These are phyloP conservation scores for Coendou prehensilis DNA, from an alignment of 2,797 vertebrate genomes.

Conservation along the genomic window DNA sequence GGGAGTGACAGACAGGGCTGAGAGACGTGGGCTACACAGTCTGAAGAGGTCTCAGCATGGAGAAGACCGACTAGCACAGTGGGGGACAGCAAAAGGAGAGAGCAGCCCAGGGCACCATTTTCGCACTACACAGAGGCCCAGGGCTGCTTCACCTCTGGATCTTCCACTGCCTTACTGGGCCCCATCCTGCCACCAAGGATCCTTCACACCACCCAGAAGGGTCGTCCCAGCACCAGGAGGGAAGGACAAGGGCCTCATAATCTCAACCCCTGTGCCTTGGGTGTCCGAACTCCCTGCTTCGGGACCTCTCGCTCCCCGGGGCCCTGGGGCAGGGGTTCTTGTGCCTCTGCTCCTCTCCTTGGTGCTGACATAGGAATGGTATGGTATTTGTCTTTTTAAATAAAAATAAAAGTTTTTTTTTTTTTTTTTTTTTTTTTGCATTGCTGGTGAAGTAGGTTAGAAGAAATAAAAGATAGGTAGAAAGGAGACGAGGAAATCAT, in stretches of 20 bases:
- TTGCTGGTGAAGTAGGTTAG: not conserved
- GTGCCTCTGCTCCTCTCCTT: conserved; percentile 43
- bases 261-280: conserved; percentile 93
- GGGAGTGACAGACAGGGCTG: too few relatives aligned
- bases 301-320: conserved; percentile 80
- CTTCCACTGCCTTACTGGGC: conserved; percentile 86
- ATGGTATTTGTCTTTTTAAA: not conserved
- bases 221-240: conserved; percentile 92
- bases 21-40: not conserved
- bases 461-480: not conserved
- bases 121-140: conserved; percentile 88
- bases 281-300: conserved; percentile 95
- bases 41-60: not conserved
- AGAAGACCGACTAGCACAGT: not conserved
- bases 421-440: not conserved
- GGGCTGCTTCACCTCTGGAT: conserved; percentile 89
- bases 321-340: conserved; percentile 3
- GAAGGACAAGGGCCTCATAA: conserved; percentile 86
- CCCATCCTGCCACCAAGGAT: conserved; percentile 81
- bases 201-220: conserved; percentile 93
- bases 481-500: not conserved
- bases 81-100: not conserved
- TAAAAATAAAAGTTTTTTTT: not conserved
- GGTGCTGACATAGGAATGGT: conserved; percentile 75
- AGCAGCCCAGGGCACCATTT: conserved; percentile 75